Base-by-base conservation (phyloP, 2,888 invertebrate genomes). In the Chloroclysta siterata region DNA sequence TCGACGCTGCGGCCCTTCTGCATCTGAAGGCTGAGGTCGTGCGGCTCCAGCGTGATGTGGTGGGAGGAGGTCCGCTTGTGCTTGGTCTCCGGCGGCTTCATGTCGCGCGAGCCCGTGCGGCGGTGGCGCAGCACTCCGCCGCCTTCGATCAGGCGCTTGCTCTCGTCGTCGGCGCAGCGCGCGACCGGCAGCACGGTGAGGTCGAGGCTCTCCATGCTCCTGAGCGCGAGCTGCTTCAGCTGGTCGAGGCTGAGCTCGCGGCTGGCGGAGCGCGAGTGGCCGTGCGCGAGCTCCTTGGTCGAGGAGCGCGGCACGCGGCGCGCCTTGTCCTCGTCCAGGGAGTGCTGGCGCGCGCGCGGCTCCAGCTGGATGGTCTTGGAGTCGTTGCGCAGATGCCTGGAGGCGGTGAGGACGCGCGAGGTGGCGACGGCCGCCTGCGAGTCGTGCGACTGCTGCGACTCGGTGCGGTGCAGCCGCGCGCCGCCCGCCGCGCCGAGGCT, bases 351-450 rank as follows among this genome's bases (percentile, higher is more conserved):
- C 79, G 93, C 90, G 84, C 94, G 90, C 72, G 94, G 93, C 78
- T 95, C 95, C 72, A 94, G 83, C 73, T 95, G 95, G 72, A 95
- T 94, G n/a, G 94, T 94, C 77, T 94, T 94, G 66, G 95, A 94
- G 84, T 95, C 94, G 84, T 94, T 94, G 66, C 95, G 92, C 39
- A 94, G 89, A 74, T 95, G 95, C 0, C 93, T 85, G 63, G 94
- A 93, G 6, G 94, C 93, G 59, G 93, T 87, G 4, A 94, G 84
- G 42, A 94, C 93, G 65, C 93, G 85, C 52, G 91, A 87, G 71
- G 79, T 80, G 39, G 81, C 83, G 66, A 69, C 68, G 29, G 74
- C 57, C 46, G 75, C 72, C 51, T 77, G 81, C 33, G 85, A 84
- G 28, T 84, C 86, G 65, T 88, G 87, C 69, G 93, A 92, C 77